These are phyloP conservation scores for Molossus molossus DNA, from an alignment of 2,797 vertebrate species.

Conservation along the genomic window DNA sequence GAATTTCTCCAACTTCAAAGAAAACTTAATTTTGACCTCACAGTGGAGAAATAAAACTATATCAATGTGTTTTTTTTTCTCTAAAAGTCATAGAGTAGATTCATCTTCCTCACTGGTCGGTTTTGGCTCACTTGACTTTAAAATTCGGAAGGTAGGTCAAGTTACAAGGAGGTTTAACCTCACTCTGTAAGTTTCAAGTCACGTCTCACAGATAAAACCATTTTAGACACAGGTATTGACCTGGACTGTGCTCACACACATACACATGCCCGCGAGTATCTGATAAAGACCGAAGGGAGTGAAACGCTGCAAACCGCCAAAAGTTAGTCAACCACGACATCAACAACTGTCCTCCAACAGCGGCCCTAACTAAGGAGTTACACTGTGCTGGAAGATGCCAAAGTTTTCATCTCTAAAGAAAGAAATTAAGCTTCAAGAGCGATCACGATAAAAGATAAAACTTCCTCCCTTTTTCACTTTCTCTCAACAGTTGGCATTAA, in stretches of 20 bases:
- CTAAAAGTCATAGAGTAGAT: background rate
- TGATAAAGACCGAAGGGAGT: background rate
- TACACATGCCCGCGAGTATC: background rate
- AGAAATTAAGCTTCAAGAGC: background rate
- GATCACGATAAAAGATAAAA: background rate
- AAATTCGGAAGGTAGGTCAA: conserved; percentile 45
- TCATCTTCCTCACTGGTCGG: background rate
- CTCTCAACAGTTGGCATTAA: background rate
- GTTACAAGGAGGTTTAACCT: background rate
- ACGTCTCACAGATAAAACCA: background rate
- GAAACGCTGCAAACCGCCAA: background rate
- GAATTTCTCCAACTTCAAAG: background rate
- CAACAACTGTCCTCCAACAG: background rate
- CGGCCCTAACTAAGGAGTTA: conserved; percentile 8
- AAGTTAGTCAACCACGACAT: background rate
- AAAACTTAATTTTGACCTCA: background rate
- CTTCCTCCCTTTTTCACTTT: background rate
- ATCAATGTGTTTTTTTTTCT: background rate
- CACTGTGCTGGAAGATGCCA: background rate
- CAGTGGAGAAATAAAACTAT: conserved; percentile 15
- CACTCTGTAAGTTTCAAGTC: background rate
- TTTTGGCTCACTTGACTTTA: conserved; percentile 16
- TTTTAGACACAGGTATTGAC: background rate
- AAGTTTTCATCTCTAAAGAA: conserved; percentile 41
- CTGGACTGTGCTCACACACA: background rate